Conservation (phyloP, 2,888 invertebrate species). For the Rhaphigaster nebulosa region DNA sequence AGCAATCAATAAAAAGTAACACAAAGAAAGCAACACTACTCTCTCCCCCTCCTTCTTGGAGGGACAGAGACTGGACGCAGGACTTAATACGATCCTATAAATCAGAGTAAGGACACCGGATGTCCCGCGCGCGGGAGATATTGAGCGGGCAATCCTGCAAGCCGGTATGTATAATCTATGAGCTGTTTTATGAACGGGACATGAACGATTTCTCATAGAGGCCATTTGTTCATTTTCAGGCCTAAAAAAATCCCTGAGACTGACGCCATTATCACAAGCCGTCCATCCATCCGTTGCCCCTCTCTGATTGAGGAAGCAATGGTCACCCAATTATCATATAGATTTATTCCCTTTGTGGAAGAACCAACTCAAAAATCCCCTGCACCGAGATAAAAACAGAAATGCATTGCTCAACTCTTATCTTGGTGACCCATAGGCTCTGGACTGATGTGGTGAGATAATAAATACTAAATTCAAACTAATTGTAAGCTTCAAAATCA, state of each 20-base stretch:
- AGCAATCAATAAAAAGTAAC: neutral
- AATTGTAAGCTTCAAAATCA: no score
- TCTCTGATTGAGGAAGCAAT: conserved; percentile 14
- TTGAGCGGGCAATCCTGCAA: conserved; percentile 44
- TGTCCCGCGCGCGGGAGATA: conserved; percentile 49
- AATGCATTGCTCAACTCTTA: neutral
- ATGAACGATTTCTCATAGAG: conserved; percentile 48
- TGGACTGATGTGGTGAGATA: neutral
- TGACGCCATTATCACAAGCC: conserved; percentile 29
- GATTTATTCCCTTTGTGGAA: conserved; percentile 7
- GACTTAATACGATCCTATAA: conserved; percentile 51
- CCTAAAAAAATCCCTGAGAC: conserved; percentile 43
- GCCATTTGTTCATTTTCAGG: conserved; percentile 51
- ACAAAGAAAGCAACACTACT: conserved; percentile 3
- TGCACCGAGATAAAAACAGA: neutral
- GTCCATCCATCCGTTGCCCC: conserved; percentile 24
- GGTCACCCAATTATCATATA: conserved; percentile 22
- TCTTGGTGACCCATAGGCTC: neutral
- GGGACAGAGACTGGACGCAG: conserved; percentile 29
- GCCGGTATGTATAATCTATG: conserved; percentile 55
- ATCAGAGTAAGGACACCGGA: conserved; percentile 48
- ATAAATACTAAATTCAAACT: no score
- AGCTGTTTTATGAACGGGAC: conserved; percentile 51
- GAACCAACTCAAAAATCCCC: neutral
- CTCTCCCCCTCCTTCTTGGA: neutral